phyloP scores from a whole-genome alignment of 2,888 invertebrate species.

The Dasysyrphus tricinctus region DNA sequence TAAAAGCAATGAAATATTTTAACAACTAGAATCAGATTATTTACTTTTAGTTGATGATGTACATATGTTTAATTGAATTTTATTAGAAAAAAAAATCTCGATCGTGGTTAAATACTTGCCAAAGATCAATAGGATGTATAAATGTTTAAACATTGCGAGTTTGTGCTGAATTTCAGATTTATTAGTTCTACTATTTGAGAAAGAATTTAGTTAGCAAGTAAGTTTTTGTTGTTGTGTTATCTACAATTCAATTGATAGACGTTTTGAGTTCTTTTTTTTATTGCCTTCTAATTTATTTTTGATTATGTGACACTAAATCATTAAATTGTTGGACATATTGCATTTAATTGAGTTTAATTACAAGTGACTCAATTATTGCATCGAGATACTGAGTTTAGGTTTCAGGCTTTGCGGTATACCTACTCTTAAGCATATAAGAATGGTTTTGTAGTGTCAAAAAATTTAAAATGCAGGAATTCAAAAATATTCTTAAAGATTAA shows the following conservation, averaged over 20 bases:
- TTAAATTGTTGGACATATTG: conserved; percentile 34
- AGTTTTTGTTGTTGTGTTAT: conserved; percentile 17
- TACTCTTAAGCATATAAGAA: background rate
- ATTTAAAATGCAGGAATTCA: conserved; percentile 4
- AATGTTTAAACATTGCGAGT: background rate
- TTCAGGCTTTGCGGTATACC: background rate
- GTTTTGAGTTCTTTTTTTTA: conserved; percentile 19
- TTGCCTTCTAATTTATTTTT: conserved; percentile 40
- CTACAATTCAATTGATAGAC: conserved; percentile 31
- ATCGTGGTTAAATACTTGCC: background rate
- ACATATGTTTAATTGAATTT: conserved; percentile 2
- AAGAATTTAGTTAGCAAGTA: conserved; percentile 1
- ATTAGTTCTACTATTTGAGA: conserved; percentile 43
- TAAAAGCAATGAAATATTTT: conserved; percentile 38
- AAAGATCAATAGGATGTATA: conserved; percentile 24
- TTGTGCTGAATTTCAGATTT: conserved; percentile 61
- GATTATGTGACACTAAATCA: conserved; percentile 38
- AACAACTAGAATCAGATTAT: conserved; percentile 24
- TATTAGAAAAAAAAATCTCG: background rate
- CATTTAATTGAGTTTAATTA: conserved; percentile 40
- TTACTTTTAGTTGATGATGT: background rate
- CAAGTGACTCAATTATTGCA: conserved; percentile 21
- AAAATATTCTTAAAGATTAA: background rate
- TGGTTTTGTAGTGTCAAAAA: conserved; percentile 12
- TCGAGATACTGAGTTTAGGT: background rate